Evolutionary conservation across 2,797 vertebrate genomes (phyloP), one percentile per base, ranked within the genome.

Genomic region (Dendrocincla tyrannina): DNA sequence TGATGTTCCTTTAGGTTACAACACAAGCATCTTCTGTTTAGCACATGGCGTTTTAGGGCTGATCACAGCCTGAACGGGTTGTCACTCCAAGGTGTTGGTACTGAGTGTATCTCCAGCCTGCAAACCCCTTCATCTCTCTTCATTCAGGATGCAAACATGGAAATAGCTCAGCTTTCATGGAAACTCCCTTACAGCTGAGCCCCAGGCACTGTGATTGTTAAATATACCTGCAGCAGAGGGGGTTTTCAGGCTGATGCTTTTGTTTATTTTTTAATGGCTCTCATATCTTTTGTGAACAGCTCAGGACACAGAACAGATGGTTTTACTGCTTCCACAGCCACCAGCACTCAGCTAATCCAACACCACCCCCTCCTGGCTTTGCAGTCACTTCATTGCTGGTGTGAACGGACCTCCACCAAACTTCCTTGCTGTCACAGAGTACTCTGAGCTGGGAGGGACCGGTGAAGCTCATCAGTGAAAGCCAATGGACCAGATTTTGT

Each of bases 281-380:
- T 60, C 9, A 16, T 42, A 76, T 74, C 52, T 33, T 33, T 7
- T 17, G 30, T 17, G 70, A 86, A 11, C 7, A 5, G 30, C 76
- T 76, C 33, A 12, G 67, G 89, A 39, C 42, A 4, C 37, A 47
- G 18, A 44, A 58, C 79, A 56, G 27, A 22, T 58, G 66, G 64
- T 16, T 76, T 88, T 52, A 6, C 33, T 3, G 37, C 59, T 73
- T 79, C 68, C 22, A 25, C 13, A 76, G 59, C 44, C 13, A 5
- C 67, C 75, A 11, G 12, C 41, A 16, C 39, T 94, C 95, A 56
- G 88, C 84, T 86, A 49, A 88, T 95, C 87, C 95, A 96, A 97
- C 15, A 93, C 50, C 76, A 91, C 96, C 96, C 94, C 91, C 97
- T 95, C 77, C 95, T 97, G 96, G 92, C 74, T 79, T 62, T 33